Conservation (phyloP, 1,140 invertebrate species). For the Tigriopus japonicus region DNA sequence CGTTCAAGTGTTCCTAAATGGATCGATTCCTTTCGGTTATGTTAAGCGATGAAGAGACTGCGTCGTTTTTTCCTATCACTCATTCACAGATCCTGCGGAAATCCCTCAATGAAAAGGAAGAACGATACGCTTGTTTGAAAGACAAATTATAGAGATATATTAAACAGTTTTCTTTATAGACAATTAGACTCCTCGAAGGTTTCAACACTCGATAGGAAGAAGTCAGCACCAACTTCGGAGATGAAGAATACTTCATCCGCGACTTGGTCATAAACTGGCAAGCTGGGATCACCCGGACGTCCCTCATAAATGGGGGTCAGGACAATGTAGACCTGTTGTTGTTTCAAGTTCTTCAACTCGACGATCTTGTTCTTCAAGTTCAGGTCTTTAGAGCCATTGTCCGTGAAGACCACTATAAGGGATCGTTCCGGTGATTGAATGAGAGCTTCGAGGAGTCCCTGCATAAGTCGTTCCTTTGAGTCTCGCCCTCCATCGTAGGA, state of each 20-base stretch:
- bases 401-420: slow-evolving; percentile 14
- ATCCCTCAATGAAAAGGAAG: too few relatives aligned
- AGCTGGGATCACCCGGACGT: not conserved
- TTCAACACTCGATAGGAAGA: not conserved
- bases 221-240: not conserved
- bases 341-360: not conserved
- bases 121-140: too few relatives aligned
- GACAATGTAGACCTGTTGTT: slow-evolving; percentile 11
- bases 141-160: too few relatives aligned
- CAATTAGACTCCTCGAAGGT: slow-evolving; percentile 6
- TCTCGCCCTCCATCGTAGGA: slow-evolving; percentile 14
- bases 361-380: slow-evolving; percentile 8
- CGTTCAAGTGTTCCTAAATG: too few relatives aligned
- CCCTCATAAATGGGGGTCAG: slow-evolving; percentile 13
- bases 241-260: slow-evolving; percentile 6
- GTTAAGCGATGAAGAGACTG: too few relatives aligned
- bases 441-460: slow-evolving; percentile 5
- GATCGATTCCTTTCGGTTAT: too few relatives aligned
- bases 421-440: not conserved
- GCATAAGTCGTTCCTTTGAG: slow-evolving; percentile 11
- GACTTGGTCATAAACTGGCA: slow-evolving; percentile 6
- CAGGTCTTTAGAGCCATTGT: slow-evolving; percentile 13
- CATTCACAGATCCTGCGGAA: too few relatives aligned
- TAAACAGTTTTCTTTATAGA: not conserved
- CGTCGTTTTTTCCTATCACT: too few relatives aligned